phyloP scores from a whole-genome alignment of 1,140 invertebrate species.

The Danaus plexippus region DNA sequence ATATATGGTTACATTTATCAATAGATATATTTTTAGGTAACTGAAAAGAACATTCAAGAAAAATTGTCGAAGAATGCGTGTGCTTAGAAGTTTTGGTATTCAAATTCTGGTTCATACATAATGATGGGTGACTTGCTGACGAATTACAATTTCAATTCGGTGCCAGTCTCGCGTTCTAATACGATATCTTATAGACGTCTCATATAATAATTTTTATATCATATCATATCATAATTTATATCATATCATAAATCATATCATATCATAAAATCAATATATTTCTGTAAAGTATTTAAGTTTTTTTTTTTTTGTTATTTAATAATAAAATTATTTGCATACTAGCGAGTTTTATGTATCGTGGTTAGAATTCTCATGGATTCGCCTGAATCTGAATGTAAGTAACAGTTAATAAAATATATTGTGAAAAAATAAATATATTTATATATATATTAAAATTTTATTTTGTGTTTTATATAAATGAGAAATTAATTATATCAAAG shows the following conservation, averaged over 20 bases:
- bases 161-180: slow-evolving; percentile 37
- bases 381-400: slow-evolving; percentile 26
- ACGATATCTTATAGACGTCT: too few species aligned
- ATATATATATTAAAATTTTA: too few species aligned
- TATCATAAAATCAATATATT: too few species aligned
- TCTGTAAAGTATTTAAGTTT: too few species aligned
- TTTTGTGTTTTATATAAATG: too few species aligned
- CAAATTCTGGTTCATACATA: slow-evolving; percentile 49
- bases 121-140: slow-evolving; percentile 33
- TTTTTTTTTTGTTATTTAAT: too few species aligned
- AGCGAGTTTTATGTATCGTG: neutral
- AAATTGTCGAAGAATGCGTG: slow-evolving; percentile 15
- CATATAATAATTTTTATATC: too few species aligned
- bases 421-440: too few species aligned
- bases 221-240: too few species aligned
- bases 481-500: too few species aligned
- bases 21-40: slow-evolving; percentile 20
- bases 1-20: neutral
- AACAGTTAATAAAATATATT: neutral
- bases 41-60: slow-evolving; percentile 21
- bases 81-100: slow-evolving; percentile 48
- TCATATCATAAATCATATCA: too few species aligned
- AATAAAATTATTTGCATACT: too few species aligned
- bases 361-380: slow-evolving; percentile 22
- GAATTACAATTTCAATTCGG: slow-evolving; percentile 55